Evolutionary conservation across 2,888 invertebrate genomes (phyloP), one percentile per base, ranked within the genome.

Genomic region (Agriopis marginaria): DNA sequence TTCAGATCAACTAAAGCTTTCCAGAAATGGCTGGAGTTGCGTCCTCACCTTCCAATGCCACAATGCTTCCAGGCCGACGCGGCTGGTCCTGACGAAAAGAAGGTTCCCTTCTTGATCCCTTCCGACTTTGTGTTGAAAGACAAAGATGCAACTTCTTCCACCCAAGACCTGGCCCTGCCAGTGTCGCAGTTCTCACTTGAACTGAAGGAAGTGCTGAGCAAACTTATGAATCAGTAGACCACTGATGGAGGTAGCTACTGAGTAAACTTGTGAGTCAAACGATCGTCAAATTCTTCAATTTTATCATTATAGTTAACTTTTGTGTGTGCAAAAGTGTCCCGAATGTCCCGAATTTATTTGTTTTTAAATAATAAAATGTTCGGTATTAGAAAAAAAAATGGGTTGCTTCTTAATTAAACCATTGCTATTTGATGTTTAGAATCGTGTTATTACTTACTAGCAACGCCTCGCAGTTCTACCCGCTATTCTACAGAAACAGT

Each of bases 1-100:
- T 79, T 11, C 81, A 94, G 94, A 61, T 92, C 93, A 8, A 93
- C 93, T 7, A 94, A 93, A 70, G 86, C 87, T 0, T 93, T 93
- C 86, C 85, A 89, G 49, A 73, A 81, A 7, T 94, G 90, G 90
- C 78, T 94, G 39, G 73, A 79, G 49, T 77, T 82, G 61, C 86
- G 86, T 12, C 90, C 91, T 0, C 74, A 86, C 39, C 70, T 92
- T 59, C 84, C 86, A 2, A 91, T 92, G 91, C 93, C 94, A 9
- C 84, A 86, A 1, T 91, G 82, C 71, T 71, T 93, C 39, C 77
- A 81, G 55, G 63, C 84, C 0, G 82, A 82, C n/a, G 73, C 69
- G 1, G 45, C 69, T 2, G 45, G 45, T 47, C 65, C 78, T 0
- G 86, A 79, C 3, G 90, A 91, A 0, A 90, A 88, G 79, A 91